phyloP scores from a whole-genome alignment of 2,113 vertebrate genomes.

The crab-eating macaque (Macaca fascicularis) region T2T-MFA8v1.1 NC_088378.1:130046501-130047000 shows the following conservation, averaged over 20 bases:
- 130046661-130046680: not conserved
- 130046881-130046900: too few relatives aligned
- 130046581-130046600: not conserved
- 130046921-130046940: too few relatives aligned
- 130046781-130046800: not conserved
- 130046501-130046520: not conserved
- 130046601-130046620: not conserved
- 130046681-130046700: not conserved
- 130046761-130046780: not conserved
- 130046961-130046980: too few relatives aligned
- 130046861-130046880: too few relatives aligned
- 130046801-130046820: not conserved
- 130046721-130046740: too few relatives aligned
- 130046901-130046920: too few relatives aligned
- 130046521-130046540: not conserved
- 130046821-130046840: not conserved
- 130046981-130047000: too few relatives aligned
- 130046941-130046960: too few relatives aligned
- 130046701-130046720: not conserved
- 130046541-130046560: not conserved
- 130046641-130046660: not conserved
- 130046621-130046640: not conserved
- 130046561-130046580: not conserved
- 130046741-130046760: not conserved
- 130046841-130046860: constrained; percentile 31